phyloP scores from a whole-genome alignment of 2,888 invertebrate genomes.

The Drosophila heteroneura region DNA sequence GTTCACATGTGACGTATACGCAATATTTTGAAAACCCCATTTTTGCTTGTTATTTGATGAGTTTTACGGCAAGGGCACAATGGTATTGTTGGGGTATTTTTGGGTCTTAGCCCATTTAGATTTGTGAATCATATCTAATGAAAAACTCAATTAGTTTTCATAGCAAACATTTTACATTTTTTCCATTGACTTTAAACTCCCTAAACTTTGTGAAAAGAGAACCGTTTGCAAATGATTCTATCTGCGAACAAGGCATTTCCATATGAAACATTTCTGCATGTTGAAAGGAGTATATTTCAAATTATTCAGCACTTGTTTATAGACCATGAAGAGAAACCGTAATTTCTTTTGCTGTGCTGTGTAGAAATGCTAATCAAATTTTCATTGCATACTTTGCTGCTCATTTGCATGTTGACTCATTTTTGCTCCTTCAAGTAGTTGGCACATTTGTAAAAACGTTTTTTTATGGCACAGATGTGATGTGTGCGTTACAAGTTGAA shows the following conservation, averaged over 20 bases:
- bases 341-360: constrained; percentile 24
- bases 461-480: constrained; percentile 39
- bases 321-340: constrained; percentile 1
- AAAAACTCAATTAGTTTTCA: constrained; percentile 33
- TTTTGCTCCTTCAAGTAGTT: constrained; percentile 10
- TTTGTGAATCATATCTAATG: constrained; percentile 9
- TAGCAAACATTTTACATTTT: neutral
- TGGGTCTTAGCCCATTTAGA: constrained; percentile 7
- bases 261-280: neutral
- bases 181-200: neutral
- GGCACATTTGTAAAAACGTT: constrained; percentile 19
- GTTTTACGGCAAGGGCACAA: constrained; percentile 12
- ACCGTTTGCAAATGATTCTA: neutral
- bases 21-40: constrained; percentile 49
- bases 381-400: constrained; percentile 66
- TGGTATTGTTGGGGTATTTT: constrained; percentile 14
- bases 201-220: neutral
- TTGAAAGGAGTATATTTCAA: constrained; percentile 5
- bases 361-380: constrained; percentile 70
- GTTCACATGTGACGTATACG: constrained; percentile 58
- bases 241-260: neutral
- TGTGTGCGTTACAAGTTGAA: constrained; percentile 21
- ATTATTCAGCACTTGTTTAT: constrained; percentile 22
- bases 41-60: constrained; percentile 24
- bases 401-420: constrained; percentile 65